phyloP scores from a whole-genome alignment of 2,113 vertebrate species.

The Aspiorhynchus laticeps region DNA sequence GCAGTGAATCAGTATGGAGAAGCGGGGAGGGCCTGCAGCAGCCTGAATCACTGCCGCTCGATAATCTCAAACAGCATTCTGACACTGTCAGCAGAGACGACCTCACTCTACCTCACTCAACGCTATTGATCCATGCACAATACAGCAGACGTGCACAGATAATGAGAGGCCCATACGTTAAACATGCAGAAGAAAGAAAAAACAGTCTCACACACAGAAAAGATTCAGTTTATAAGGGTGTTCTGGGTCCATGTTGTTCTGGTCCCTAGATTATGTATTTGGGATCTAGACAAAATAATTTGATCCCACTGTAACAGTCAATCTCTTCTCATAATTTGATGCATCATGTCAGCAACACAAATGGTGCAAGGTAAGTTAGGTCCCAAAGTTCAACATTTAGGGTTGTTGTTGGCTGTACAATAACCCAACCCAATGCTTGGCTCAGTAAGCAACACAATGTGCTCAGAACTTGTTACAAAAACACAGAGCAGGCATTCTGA shows the following conservation, averaged over 20 bases:
- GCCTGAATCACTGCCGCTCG: slow-evolving; percentile 74
- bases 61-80: slow-evolving; percentile 67
- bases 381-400: not conserved
- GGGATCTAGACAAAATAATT: not conserved
- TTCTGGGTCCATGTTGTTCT: not conserved
- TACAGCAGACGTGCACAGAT: not conserved
- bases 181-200: not conserved
- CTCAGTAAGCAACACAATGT: not conserved
- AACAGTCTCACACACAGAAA: not conserved
- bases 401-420: not conserved
- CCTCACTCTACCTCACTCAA: slow-evolving; percentile 31
- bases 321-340: not conserved
- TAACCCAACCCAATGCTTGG: not conserved
- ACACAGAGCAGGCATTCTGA: slow-evolving; percentile 4
- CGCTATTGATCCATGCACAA: slow-evolving; percentile 50
- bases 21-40: slow-evolving; percentile 65
- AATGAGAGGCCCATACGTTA: not conserved
- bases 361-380: not conserved
- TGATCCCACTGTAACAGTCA: not conserved
- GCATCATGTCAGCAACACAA: not conserved
- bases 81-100: slow-evolving; percentile 56
- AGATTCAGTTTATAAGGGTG: not conserved
- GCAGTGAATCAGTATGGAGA: slow-evolving; percentile 39
- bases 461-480: not conserved
- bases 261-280: not conserved